Percentiles rank a stretch among this genome's conserved stretches.
Conservation (phyloP, 2,797 vertebrate species). For the Lindbergichthys nudifrons region DNA sequence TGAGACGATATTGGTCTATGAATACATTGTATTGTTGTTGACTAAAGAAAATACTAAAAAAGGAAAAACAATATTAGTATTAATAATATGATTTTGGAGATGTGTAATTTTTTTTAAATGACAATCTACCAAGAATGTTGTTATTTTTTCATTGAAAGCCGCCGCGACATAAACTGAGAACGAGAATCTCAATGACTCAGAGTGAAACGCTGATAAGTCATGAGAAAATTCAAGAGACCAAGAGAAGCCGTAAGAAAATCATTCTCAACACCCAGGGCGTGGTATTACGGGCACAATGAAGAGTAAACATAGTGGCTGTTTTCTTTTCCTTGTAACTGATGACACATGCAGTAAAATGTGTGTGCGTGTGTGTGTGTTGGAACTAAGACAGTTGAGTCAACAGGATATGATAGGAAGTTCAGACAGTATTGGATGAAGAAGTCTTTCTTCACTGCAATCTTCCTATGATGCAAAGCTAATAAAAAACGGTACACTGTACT, state of each 20-base stretch:
- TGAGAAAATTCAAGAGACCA: slow-evolving; percentile 17
- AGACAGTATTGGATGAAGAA: slow-evolving; percentile 90
- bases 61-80: neutral
- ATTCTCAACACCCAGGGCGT: slow-evolving; percentile 54
- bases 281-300: slow-evolving; percentile 61
- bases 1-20: no score
- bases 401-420: slow-evolving; percentile 93
- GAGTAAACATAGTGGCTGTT: slow-evolving; percentile 70
- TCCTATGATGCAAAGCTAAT: neutral
- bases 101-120: neutral
- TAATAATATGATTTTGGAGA: neutral
- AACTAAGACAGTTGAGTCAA: slow-evolving; percentile 96
- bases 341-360: slow-evolving; percentile 76
- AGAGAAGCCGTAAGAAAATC: slow-evolving; percentile 24
- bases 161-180: neutral
- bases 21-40: no score
- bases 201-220: slow-evolving; percentile 25
- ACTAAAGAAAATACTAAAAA: no score
- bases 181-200: slow-evolving; percentile 20
- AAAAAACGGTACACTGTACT: no score
- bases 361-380: slow-evolving; percentile 78
- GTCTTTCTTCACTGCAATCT: slow-evolving; percentile 78
- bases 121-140: neutral
- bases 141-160: neutral
- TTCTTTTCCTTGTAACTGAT: slow-evolving; percentile 75